phyloP scores from a whole-genome alignment of 2,797 vertebrate genomes.

The Lithobates sylvaticus region DNA sequence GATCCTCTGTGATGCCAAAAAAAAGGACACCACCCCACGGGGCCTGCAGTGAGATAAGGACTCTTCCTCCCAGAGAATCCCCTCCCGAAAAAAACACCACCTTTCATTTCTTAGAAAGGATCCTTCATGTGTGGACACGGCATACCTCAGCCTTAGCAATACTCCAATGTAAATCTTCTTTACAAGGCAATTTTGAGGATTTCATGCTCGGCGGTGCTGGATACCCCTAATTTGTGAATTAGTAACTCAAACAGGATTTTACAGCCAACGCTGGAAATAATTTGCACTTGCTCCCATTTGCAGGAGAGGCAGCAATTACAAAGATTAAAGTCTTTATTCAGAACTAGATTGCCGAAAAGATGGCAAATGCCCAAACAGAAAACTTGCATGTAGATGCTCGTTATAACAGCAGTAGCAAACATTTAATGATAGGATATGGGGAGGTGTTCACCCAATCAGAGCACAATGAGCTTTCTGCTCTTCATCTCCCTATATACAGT shows the following conservation, averaged over 20 bases:
- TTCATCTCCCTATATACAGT: too few species aligned
- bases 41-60: too few species aligned
- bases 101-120: too few species aligned
- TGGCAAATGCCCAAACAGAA: conserved; percentile 35
- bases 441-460: conserved; percentile 26
- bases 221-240: conserved; percentile 42
- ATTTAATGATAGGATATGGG: conserved; percentile 17
- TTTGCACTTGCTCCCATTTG: conserved; percentile 40
- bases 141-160: too few species aligned
- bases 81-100: too few species aligned
- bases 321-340: conserved; percentile 28
- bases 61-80: too few species aligned
- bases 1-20: too few species aligned
- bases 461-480: background rate
- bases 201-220: too few species aligned
- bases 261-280: conserved; percentile 26
- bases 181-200: too few species aligned
- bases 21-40: too few species aligned
- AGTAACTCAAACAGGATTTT: conserved; percentile 47
- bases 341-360: conserved; percentile 25
- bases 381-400: background rate
- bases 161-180: too few species aligned
- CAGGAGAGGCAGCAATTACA: conserved; percentile 19
- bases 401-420: conserved; percentile 4
- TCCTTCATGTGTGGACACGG: too few species aligned